A percentile compares a stretch with the other conserved stretches of the same genome.
Conservation (phyloP, 2,113 vertebrate genomes). For the Benthochromis sp. region DNA sequence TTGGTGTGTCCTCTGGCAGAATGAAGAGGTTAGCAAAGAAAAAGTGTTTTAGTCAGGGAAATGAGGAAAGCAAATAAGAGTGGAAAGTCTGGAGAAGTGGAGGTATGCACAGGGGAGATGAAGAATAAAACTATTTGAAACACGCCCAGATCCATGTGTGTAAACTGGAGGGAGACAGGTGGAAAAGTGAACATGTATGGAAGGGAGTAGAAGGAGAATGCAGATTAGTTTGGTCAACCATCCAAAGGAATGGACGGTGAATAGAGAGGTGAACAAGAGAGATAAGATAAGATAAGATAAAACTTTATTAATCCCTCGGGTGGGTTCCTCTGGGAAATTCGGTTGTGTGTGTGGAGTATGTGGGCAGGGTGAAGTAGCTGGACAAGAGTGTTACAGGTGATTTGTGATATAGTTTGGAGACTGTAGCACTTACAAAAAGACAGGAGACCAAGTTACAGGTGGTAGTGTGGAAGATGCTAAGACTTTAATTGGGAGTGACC, state of each 20-base stretch:
- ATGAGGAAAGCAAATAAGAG: not conserved
- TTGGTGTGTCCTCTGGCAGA: not conserved
- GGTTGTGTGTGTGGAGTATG: not conserved
- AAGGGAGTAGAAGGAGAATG: not conserved
- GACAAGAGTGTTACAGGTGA: not conserved
- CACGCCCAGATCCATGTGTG: not conserved
- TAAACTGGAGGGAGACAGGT: not conserved
- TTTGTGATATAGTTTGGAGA: not conserved
- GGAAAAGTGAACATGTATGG: not conserved
- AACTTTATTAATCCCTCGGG: too few species aligned
- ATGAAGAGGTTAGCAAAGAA: not conserved
- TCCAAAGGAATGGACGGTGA: not conserved
- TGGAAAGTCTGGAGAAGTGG: not conserved
- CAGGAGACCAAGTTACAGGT: not conserved
- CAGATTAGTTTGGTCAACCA: not conserved
- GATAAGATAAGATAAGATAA: too few species aligned
- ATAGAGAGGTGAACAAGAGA: not conserved
- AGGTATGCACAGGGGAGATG: not conserved
- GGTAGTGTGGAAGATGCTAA: not conserved
- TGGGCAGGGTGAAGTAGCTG: not conserved
- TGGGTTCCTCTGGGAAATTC: too few species aligned
- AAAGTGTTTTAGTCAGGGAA: not conserved
- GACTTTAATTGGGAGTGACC: not conserved
- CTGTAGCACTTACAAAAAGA: not conserved
- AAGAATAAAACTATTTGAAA: not conserved